phyloP scores from a whole-genome alignment of 2,113 vertebrate species.

The Thunnus thynnus region DNA sequence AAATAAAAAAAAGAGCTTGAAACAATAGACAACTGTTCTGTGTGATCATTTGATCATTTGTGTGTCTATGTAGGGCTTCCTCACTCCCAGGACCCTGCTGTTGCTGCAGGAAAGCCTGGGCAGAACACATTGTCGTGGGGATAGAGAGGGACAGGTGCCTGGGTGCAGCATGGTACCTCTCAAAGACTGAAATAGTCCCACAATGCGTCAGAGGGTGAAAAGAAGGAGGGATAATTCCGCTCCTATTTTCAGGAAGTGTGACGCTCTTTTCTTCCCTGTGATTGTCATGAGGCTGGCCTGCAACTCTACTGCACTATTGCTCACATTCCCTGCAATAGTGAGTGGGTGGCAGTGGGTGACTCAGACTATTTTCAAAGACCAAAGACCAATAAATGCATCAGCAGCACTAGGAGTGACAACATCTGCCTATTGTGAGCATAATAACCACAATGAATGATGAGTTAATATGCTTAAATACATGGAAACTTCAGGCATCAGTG shows the following conservation, averaged over 20 bases:
- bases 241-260: slow-evolving; percentile 71
- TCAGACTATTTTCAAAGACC: slow-evolving; percentile 23
- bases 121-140: slow-evolving; percentile 16
- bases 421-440: neutral
- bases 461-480: neutral
- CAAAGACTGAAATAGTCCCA: slow-evolving; percentile 78
- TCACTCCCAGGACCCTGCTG: neutral
- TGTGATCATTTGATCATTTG: neutral
- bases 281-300: slow-evolving; percentile 57
- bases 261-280: slow-evolving; percentile 48
- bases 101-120: slow-evolving; percentile 12
- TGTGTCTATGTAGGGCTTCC: neutral
- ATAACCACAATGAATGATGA: neutral
- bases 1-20: no score
- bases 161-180: slow-evolving; percentile 48
- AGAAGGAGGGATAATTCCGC: slow-evolving; percentile 71
- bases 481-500: no score
- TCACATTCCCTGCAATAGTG: slow-evolving; percentile 49
- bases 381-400: slow-evolving; percentile 13
- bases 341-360: neutral
- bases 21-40: neutral
- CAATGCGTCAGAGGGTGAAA: slow-evolving; percentile 80
- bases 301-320: slow-evolving; percentile 45
- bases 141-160: slow-evolving; percentile 80
- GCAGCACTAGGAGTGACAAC: neutral